Base-by-base conservation (phyloP, 2,113 vertebrate species). In the Siphamia tubifer region DNA sequence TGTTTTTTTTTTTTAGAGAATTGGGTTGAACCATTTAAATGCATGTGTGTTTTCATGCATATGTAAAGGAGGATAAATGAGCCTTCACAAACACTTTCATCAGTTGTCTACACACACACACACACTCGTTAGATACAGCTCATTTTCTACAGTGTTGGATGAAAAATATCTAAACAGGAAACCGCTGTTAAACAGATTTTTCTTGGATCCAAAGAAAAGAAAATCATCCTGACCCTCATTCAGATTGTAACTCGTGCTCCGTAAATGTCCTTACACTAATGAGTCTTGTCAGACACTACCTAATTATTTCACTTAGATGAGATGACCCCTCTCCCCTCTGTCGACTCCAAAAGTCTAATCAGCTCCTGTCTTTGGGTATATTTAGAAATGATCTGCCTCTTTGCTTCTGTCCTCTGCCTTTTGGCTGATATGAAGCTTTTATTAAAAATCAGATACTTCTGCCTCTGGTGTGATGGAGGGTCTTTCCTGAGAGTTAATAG, bases 291-390 rank as follows among this genome's bases (percentile, higher is more conserved):
- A 34, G 27, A 45, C 1, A 54, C 25, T 13, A 32, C 58, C 49
- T 55, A 39, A 55, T 63, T 48, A 63, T 40, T 44, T 55, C 31
- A 47, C 39, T 69, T 27, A 31, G 56, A 28, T 19, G 45, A 17
- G 19, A 47, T 25, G 57, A 39, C 20, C 31, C 13, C 34, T 47
- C 48, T 45, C 39, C 17, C 36, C 8, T 47, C 24, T 68, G 36
- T 28, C 21, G 52, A 36, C 40, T 23, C 19, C 6, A 3, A 21
- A 28, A 45, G 28, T 25, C 6, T 24, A 39, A 48, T 56, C 24
- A 38, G 20, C 62, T 44, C 5, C 15, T 42, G 9, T 32, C 35
- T 8, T 36, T 30, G 10, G 3, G 17, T 24, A 31, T 43, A 20
- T 21, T 23, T 24, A 4, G 17, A 31, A 17, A 32, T 38, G 11